A percentile compares a stretch with the other conserved stretches of the same genome.
phyloP scores from a whole-genome alignment of 2,797 vertebrate species.

The Australoheros facetus region DNA sequence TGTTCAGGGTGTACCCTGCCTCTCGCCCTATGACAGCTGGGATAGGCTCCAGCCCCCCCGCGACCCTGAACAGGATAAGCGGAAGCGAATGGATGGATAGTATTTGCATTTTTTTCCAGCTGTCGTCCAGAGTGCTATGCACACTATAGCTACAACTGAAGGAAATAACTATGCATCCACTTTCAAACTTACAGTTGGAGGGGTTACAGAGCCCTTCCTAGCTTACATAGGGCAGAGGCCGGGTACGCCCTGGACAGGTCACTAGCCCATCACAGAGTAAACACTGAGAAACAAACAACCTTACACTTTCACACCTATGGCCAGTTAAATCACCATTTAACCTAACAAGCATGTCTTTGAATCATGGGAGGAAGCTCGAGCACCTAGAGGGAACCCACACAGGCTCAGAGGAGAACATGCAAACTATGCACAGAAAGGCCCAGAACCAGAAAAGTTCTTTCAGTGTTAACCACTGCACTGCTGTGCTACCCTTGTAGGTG shows the following conservation, averaged over 20 bases:
- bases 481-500: background rate
- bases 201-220: background rate
- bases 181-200: background rate
- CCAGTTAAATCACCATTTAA: background rate
- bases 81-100: too few relatives aligned
- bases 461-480: background rate
- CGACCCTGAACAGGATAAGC: too few relatives aligned
- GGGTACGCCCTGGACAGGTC: background rate
- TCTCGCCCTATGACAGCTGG: too few relatives aligned
- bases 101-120: background rate
- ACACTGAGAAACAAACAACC: background rate
- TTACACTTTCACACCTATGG: background rate
- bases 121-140: background rate
- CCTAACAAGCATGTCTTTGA: background rate
- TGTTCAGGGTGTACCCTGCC: too few relatives aligned
- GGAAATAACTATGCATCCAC: background rate
- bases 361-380: background rate
- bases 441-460: background rate
- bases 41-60: too few relatives aligned
- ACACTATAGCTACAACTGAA: background rate
- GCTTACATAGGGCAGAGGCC: too few relatives aligned
- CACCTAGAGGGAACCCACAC: background rate
- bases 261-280: background rate
- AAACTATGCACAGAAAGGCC: background rate
- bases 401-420: background rate